Conservation (phyloP, 2,797 vertebrate species). For the Trachops cirrhosus region DNA sequence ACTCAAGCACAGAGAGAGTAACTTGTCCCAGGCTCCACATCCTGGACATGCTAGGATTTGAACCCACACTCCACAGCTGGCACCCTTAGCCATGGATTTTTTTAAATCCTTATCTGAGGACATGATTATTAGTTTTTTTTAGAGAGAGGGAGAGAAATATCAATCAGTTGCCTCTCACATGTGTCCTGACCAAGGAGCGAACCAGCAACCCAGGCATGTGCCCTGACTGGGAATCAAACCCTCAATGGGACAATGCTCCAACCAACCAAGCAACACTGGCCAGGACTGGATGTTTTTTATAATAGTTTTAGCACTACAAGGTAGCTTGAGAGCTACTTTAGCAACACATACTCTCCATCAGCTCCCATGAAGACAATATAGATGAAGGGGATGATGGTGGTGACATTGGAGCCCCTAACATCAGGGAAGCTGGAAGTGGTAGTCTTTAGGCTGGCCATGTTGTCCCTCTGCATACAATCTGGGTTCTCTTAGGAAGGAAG, state of each 20-base stretch:
- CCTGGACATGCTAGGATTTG: no score
- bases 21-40: not conserved
- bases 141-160: not conserved
- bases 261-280: not conserved
- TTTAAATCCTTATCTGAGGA: not conserved
- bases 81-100: not conserved
- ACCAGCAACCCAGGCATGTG: not conserved
- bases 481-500: not conserved
- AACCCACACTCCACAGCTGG: not conserved
- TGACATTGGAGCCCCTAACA: not conserved
- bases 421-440: not conserved
- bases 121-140: not conserved
- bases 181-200: not conserved
- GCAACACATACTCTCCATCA: not conserved
- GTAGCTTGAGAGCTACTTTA: not conserved
- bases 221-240: not conserved
- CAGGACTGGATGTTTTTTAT: not conserved
- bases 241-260: not conserved
- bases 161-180: not conserved
- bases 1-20: not conserved
- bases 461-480: not conserved
- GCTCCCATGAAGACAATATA: no score
- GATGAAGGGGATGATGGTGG: not conserved
- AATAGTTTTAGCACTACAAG: accelerated
- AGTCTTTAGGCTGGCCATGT: not conserved